Conservation (phyloP, 2,797 vertebrate genomes). For the Hozukius guyotensis region DNA sequence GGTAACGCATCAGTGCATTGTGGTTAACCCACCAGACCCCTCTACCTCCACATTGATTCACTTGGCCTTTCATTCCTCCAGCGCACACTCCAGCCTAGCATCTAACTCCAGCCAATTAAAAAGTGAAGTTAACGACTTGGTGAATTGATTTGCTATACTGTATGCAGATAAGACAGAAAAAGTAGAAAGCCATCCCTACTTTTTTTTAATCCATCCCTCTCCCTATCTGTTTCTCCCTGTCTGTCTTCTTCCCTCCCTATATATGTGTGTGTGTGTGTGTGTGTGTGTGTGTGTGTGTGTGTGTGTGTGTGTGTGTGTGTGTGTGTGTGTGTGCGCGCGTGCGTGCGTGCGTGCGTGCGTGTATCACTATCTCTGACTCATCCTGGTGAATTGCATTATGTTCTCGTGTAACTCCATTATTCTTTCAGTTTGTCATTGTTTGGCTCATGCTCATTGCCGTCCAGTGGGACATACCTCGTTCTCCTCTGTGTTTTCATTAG, state of each 20-base stretch:
- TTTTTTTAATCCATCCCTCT: neutral
- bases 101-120: conserved; percentile 84
- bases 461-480: conserved; percentile 4
- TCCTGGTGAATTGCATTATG: conserved; percentile 26
- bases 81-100: conserved; percentile 35
- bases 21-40: conserved; percentile 73
- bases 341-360: neutral
- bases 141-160: conserved; percentile 82
- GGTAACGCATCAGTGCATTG: conserved; percentile 76
- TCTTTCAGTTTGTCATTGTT: conserved; percentile 32
- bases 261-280: no score
- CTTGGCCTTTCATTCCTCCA: conserved; percentile 46
- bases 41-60: conserved; percentile 65
- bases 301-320: no score
- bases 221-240: neutral
- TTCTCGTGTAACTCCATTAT: conserved; percentile 39
- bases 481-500: conserved; percentile 27
- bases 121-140: conserved; percentile 81
- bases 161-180: conserved; percentile 62
- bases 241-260: neutral
- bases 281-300: no score
- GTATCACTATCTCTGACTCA: conserved; percentile 27
- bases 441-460: conserved; percentile 10
- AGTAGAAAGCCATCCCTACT: neutral
- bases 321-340: accelerated